Conservation (phyloP, 2,113 vertebrate genomes). For the Indicator indicator region DNA sequence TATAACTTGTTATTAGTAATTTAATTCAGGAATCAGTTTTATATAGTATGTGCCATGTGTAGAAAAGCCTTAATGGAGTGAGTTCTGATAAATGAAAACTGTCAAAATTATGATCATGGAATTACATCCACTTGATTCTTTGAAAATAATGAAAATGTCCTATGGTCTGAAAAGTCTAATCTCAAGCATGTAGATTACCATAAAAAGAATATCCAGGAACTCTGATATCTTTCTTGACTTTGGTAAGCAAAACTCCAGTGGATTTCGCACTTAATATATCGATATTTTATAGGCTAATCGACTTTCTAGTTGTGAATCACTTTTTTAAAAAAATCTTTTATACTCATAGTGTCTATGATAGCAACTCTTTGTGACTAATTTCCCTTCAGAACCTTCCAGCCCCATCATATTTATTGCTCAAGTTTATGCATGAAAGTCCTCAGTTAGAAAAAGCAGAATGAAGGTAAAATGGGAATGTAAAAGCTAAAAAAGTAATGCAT, state of each 20-base stretch:
- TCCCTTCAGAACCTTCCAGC: not conserved
- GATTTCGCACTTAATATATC: not conserved
- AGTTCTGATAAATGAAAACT: not conserved
- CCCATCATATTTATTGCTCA: not conserved
- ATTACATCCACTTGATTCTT: rapidly evolving
- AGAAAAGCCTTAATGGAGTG: not conserved
- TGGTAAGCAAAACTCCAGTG: not conserved
- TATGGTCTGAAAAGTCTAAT: rapidly evolving
- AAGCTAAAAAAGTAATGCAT: not conserved
- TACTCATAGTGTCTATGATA: rapidly evolving
- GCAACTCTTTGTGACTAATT: not conserved
- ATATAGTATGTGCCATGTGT: not conserved
- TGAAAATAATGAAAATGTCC: not conserved
- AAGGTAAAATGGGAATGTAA: not conserved
- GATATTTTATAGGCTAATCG: not conserved
- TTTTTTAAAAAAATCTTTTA: not conserved
- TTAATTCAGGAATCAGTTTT: not conserved
- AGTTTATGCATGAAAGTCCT: not conserved
- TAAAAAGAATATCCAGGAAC: not conserved
- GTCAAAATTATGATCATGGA: not conserved
- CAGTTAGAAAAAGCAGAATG: not conserved
- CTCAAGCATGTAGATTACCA: not conserved
- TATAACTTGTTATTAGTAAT: not conserved
- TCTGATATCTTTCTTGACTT: not conserved
- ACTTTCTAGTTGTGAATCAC: not conserved